Percentiles rank a stretch among this genome's conserved stretches.
phyloP scores from a whole-genome alignment of 2,888 invertebrate genomes.

The Plagodis pulveraria region DNA sequence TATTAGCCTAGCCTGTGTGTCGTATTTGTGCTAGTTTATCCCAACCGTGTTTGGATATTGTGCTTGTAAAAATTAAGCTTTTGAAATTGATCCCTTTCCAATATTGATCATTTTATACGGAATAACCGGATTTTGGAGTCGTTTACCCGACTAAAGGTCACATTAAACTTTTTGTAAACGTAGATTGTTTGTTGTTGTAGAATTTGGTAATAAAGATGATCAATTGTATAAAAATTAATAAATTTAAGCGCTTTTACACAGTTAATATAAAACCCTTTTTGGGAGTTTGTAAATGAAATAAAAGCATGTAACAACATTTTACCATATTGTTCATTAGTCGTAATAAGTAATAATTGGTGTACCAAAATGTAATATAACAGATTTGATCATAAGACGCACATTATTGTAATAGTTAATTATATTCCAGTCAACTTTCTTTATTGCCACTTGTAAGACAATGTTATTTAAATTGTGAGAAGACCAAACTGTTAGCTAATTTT shows the following conservation, averaged over 20 bases:
- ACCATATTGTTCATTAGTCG: conserved; percentile 59
- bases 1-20: conserved; percentile 84
- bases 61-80: conserved; percentile 73
- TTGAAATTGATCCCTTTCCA: conserved; percentile 62
- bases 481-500: conserved; percentile 18
- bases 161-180: conserved; percentile 63
- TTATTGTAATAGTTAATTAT: conserved; percentile 60
- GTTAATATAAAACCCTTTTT: conserved; percentile 49
- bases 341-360: conserved; percentile 35
- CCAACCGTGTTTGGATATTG: conserved; percentile 74
- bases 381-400: conserved; percentile 70
- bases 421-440: conserved; percentile 40
- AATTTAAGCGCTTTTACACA: conserved; percentile 62
- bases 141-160: conserved; percentile 63
- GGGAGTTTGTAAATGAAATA: conserved; percentile 46
- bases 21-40: conserved; percentile 82
- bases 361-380: conserved; percentile 69
- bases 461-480: conserved; percentile 16
- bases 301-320: conserved; percentile 25
- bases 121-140: conserved; percentile 71
- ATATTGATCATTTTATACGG: conserved; percentile 76
- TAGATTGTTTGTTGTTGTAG: conserved; percentile 61
- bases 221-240: conserved; percentile 52
- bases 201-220: conserved; percentile 64
- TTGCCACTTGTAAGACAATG: conserved; percentile 42